Evolutionary conservation across 1,140 invertebrate species (phyloP).

Genomic region (Diploscapter pachys): DNA sequence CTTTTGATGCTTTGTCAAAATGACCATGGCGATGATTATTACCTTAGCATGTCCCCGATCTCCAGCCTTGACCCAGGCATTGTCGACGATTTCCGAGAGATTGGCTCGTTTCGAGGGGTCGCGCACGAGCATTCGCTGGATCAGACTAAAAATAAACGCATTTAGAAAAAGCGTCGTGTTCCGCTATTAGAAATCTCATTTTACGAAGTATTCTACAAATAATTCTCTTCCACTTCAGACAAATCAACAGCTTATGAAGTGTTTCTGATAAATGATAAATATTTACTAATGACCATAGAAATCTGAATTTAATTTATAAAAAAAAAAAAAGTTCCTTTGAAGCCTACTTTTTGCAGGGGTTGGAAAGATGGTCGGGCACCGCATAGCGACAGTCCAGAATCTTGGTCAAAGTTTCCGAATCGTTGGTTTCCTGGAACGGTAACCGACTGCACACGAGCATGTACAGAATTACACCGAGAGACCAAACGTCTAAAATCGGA

Average conservation of each 20-base stretch:
- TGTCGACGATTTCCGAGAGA: conserved; percentile 80
- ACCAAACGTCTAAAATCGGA: conserved; percentile 81
- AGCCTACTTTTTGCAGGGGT: conserved; percentile 74
- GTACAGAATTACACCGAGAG: conserved; percentile 92
- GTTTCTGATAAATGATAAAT: too few relatives aligned
- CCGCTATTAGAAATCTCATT: neutral
- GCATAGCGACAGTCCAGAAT: conserved; percentile 99
- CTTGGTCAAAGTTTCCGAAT: conserved; percentile 97
- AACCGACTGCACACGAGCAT: conserved; percentile 95
- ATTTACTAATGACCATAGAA: too few relatives aligned
- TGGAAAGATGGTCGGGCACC: conserved; percentile 82
- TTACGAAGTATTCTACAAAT: neutral
- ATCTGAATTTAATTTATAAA: neutral
- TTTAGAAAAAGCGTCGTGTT: neutral
- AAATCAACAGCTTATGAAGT: too few relatives aligned
- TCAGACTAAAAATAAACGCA: conserved; percentile 68
- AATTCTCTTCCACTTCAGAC: neutral
- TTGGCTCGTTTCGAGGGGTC: conserved; percentile 84
- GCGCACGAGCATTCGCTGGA: conserved; percentile 83
- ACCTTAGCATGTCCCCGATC: conserved; percentile 65
- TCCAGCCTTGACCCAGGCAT: conserved; percentile 72
- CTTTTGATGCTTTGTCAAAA: too few relatives aligned
- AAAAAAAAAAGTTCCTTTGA: neutral
- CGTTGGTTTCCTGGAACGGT: conserved; percentile 97
- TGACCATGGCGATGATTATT: neutral